These are phyloP conservation scores for Drosophila persimilis DNA, from an alignment of 1,140 invertebrate genomes.

Conservation along the genomic window DNA sequence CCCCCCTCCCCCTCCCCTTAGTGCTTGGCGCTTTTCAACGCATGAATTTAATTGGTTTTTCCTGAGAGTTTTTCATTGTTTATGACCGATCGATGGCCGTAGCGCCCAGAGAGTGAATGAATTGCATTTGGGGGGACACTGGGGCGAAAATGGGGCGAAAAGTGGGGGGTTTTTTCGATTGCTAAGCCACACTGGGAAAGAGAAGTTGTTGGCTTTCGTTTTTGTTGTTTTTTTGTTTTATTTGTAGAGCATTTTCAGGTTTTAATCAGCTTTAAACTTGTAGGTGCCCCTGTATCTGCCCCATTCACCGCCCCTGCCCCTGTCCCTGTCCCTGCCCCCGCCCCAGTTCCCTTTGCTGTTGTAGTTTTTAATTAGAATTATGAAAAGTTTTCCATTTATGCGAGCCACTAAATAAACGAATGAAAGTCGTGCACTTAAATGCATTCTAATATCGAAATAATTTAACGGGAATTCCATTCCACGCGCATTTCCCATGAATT, in stretches of 20 bases:
- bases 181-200: too few species aligned
- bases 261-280: too few species aligned
- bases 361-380: constrained; percentile 25
- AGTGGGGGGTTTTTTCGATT: too few species aligned
- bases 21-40: constrained; percentile 64
- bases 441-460: background rate
- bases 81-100: constrained; percentile 51
- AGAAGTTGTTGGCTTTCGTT: too few species aligned
- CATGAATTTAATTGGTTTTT: constrained; percentile 73
- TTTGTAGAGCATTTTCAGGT: too few species aligned
- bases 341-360: too few species aligned
- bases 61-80: constrained; percentile 55
- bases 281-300: too few species aligned
- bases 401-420: too few species aligned
- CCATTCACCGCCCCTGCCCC: too few species aligned
- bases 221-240: too few species aligned
- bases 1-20: background rate
- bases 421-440: background rate
- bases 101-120: constrained; percentile 11
- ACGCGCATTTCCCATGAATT: background rate
- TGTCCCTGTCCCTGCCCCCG: too few species aligned
- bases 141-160: too few species aligned
- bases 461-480: background rate
- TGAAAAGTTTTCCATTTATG: background rate
- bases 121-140: constrained; percentile 11